Evolutionary conservation across 2,888 invertebrate genomes (phyloP).

Genomic region (Amphimallon solstitiale): DNA sequence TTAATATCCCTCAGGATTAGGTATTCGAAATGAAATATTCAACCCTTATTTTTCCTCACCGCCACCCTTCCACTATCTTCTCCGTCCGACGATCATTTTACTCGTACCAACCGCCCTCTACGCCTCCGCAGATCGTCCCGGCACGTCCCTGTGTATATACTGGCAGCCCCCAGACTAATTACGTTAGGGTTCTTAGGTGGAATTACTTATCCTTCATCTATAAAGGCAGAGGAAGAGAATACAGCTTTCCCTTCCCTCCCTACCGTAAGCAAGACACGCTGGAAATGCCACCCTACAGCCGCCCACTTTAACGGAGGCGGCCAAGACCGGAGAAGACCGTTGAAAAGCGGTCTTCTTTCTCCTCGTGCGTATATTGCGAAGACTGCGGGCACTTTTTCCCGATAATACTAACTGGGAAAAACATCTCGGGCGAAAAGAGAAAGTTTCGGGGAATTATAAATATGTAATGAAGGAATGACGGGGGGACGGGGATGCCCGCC

Average conservation of each 20-base stretch:
- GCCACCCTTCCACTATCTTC: slow-evolving; percentile 54
- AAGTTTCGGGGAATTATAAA: slow-evolving; percentile 32
- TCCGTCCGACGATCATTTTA: background rate
- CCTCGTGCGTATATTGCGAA: too few species aligned
- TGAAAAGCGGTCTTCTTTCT: background rate
- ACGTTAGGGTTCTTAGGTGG: slow-evolving; percentile 76
- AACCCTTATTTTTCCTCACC: slow-evolving; percentile 68
- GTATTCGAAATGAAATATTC: slow-evolving; percentile 55
- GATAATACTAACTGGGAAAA: slow-evolving; percentile 2
- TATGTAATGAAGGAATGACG: slow-evolving; percentile 30
- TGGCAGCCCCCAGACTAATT: slow-evolving; percentile 65
- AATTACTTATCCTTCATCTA: slow-evolving; percentile 72
- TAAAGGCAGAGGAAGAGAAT: slow-evolving; percentile 57
- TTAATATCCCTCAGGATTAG: slow-evolving; percentile 38
- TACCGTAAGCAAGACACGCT: slow-evolving; percentile 2
- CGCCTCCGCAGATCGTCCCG: background rate
- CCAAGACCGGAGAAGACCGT: background rate
- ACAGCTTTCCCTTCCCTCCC: slow-evolving; percentile 46
- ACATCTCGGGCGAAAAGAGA: background rate
- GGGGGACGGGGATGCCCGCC: background rate
- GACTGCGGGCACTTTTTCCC: background rate
- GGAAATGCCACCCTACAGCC: background rate
- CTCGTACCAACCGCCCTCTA: background rate
- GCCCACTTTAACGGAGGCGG: background rate
- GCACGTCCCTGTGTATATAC: slow-evolving; percentile 2